phyloP scores from a whole-genome alignment of 2,797 vertebrate genomes.

The Siniperca scherzeri region DNA sequence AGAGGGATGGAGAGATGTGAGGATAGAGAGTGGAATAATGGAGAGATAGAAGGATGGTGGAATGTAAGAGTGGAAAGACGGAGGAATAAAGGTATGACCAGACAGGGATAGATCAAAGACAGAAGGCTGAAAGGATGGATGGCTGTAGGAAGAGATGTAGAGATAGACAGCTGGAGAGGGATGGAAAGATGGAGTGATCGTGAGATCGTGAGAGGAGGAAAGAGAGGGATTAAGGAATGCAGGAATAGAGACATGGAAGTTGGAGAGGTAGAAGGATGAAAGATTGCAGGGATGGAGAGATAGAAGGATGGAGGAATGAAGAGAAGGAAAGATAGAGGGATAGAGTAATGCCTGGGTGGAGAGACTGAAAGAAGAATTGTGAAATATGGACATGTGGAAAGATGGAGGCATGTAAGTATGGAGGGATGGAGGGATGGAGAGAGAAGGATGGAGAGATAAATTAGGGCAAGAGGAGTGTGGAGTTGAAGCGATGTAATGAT shows the following conservation, averaged over 20 bases:
- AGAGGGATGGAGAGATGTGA: not conserved
- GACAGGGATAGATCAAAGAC: rapidly evolving
- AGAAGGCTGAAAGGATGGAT: not conserved
- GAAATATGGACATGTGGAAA: not conserved
- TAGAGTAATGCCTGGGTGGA: no score
- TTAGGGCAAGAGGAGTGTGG: not conserved
- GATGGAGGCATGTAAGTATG: not conserved
- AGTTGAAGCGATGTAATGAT: not conserved
- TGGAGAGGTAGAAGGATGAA: not conserved
- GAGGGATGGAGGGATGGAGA: not conserved
- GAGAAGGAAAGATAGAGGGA: not conserved
- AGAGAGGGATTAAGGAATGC: not conserved
- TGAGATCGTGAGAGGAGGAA: no score
- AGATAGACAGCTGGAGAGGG: no score
- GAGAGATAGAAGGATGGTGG: not conserved
- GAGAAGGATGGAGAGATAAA: not conserved
- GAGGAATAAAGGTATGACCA: not conserved
- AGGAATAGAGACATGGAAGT: not conserved
- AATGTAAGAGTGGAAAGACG: not conserved
- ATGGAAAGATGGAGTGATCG: not conserved
- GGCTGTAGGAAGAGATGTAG: not conserved
- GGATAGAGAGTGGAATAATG: not conserved
- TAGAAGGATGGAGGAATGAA: no score
- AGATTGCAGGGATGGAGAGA: not conserved
- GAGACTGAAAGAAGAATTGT: no score